These are phyloP conservation scores for Marronus borbonicus DNA, from an alignment of 2,888 invertebrate genomes.

Conservation along the genomic window DNA sequence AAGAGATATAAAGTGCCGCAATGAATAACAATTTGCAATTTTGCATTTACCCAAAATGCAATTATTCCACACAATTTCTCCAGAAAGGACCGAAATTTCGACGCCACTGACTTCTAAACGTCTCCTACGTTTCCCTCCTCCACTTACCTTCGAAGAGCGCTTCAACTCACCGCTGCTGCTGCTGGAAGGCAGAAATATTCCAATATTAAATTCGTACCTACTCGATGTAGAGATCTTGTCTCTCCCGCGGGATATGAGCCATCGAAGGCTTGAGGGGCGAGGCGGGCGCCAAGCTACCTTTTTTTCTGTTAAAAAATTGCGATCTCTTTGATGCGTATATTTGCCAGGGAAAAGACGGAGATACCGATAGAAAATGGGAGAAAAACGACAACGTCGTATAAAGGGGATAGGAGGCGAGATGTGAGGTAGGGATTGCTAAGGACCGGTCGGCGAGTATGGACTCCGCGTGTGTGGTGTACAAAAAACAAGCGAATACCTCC, in stretches of 20 bases:
- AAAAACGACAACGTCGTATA: background rate
- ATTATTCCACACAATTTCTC: no score
- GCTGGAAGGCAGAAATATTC: slow-evolving; percentile 56
- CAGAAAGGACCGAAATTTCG: no score
- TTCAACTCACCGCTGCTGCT: background rate
- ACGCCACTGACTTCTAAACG: no score
- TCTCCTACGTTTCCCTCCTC: slow-evolving; percentile 9
- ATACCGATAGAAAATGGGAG: slow-evolving; percentile 26
- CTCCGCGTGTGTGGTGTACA: no score
- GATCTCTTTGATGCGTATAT: slow-evolving; percentile 36
- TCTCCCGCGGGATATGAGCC: slow-evolving; percentile 41
- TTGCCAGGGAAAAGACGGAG: slow-evolving; percentile 5
- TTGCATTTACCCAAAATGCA: no score
- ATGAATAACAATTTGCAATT: no score
- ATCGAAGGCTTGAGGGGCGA: background rate
- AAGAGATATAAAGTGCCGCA: no score
- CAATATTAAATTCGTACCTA: slow-evolving; percentile 67
- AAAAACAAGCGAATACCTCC: no score
- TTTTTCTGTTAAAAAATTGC: slow-evolving; percentile 52
- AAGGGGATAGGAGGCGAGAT: no score
- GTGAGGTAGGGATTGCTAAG: background rate
- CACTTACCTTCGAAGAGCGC: background rate
- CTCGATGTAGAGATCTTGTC: slow-evolving; percentile 62
- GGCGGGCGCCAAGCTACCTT: background rate
- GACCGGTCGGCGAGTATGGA: slow-evolving; percentile 1